Conservation (phyloP, 2,888 invertebrate species). For the Steinernema carpocapsae region DNA sequence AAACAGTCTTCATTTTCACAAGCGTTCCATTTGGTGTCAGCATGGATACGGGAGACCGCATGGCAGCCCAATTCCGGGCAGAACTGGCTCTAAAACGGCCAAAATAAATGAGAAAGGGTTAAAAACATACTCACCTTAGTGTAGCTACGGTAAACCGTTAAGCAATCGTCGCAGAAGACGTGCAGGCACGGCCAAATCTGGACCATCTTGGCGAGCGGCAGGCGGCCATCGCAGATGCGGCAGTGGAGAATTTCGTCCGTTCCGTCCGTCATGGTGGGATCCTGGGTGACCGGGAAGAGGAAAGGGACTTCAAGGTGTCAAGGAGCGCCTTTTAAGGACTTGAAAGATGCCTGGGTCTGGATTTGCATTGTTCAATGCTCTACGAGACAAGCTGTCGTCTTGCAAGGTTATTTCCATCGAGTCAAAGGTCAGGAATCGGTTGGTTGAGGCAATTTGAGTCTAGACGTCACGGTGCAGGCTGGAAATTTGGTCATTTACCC, state of each 20-base stretch:
- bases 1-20: slow-evolving; percentile 45
- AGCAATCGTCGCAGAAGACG: slow-evolving; percentile 52
- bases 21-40: slow-evolving; percentile 45
- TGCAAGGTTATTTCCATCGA: no score
- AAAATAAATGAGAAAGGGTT: neutral
- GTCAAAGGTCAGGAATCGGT: no score
- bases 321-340: no score
- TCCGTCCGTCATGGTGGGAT: neutral
- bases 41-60: slow-evolving; percentile 42
- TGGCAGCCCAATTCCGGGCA: slow-evolving; percentile 54
- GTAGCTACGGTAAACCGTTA: slow-evolving; percentile 40
- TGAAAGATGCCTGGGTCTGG: no score
- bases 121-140: slow-evolving; percentile 24
- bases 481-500: no score
- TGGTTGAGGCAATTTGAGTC: no score
- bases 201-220: slow-evolving; percentile 34
- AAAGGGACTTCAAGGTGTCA: no score
- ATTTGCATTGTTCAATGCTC: no score
- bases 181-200: slow-evolving; percentile 57
- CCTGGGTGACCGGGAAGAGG: no score
- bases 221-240: slow-evolving; percentile 35
- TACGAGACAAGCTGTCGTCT: no score
- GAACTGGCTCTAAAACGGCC: slow-evolving; percentile 30
- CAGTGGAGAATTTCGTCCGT: slow-evolving; percentile 30
- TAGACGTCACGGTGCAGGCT: no score